Base-by-base conservation (phyloP, 2,888 invertebrate genomes). In the Chaitophorus viminalis region DNA sequence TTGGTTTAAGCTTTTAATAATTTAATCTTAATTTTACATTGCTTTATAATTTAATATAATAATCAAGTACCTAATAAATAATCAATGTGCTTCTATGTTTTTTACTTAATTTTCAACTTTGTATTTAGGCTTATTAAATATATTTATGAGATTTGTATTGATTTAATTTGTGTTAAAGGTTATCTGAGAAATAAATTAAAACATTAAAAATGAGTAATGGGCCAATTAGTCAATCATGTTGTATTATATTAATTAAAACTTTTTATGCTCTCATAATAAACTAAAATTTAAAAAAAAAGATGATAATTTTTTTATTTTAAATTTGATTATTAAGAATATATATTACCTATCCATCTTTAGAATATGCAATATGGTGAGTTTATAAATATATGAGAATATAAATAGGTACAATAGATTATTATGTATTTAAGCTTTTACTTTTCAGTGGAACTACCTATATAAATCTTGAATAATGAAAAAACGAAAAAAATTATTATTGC, bases 221-320 rank as follows among this genome's bases (percentile, higher is more conserved):
- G 68, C 68, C 68, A 84, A 84, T 84, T 68, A 46, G 46, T 68
- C 84, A 84, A 84, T 84, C 68, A 75, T 83, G 17, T 18, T 75
- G 33, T 21, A 75, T 65, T 83, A 65, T 39, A 83, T 65, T 39
- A 83, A 65, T 83, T 65, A 39, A 31, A 83, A 60, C 14, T 29
- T 74, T 60, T 60, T 21, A 36, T 74, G 60, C 5, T 74, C 39
- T 83, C n/a, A 65, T 83, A 83, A 31, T 83, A 75, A 33, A 82
- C 29, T 39, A 6, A 31, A 83, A 82, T 83, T 74, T 29, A 60
- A 83, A 74, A 52, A 4, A 39, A 39, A 65, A 65, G 75, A 74
- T 75, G 46, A 70, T n/a, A n/a, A n/a, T 46, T 39, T 82, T 46
- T 39, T 39, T 29, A 60, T 60, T 33, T 25, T 33, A n/a, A 72